A percentile compares a stretch with the other conserved stretches of the same genome.
phyloP scores from a whole-genome alignment of 2,888 invertebrate species.

The Argynnis bischoffii region DNA sequence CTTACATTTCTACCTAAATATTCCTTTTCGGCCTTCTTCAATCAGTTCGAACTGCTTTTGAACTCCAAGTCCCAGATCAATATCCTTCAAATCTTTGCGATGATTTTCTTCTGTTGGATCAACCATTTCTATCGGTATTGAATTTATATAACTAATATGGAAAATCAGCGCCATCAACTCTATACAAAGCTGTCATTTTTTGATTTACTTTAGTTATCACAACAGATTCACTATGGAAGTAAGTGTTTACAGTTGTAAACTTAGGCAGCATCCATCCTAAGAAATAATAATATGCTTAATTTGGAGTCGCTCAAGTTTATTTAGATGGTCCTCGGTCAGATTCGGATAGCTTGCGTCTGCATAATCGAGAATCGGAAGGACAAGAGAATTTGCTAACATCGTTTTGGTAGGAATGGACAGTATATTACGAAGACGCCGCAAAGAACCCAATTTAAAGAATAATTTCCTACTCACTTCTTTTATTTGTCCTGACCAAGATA shows the following conservation, averaged over 20 bases:
- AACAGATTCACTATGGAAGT: constrained; percentile 26
- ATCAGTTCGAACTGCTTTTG: constrained; percentile 6
- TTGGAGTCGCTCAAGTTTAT: too few relatives aligned
- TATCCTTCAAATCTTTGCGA: constrained; percentile 9
- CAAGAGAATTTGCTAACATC: too few relatives aligned
- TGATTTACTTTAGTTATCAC: constrained; percentile 17
- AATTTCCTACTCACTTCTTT: too few relatives aligned
- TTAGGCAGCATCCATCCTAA: constrained; percentile 33
- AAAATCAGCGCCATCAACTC: not conserved
- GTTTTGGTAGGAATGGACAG: too few relatives aligned
- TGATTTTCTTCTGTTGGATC: constrained; percentile 23
- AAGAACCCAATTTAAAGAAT: too few relatives aligned
- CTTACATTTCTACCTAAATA: not conserved
- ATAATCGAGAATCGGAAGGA: too few relatives aligned
- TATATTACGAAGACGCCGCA: too few relatives aligned
- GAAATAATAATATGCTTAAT: constrained; percentile 33
- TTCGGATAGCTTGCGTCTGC: too few relatives aligned
- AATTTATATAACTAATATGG: too few relatives aligned
- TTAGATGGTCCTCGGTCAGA: too few relatives aligned
- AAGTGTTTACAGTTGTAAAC: constrained; percentile 21
- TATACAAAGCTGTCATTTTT: constrained; percentile 11
- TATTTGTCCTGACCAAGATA: too few relatives aligned
- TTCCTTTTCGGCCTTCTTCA: constrained; percentile 1
- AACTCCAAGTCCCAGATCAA: constrained; percentile 18
- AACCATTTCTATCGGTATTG: not conserved